A percentile compares a stretch with the other conserved stretches of the same genome.
phyloP scores from a whole-genome alignment of 2,888 invertebrate species.

The Halocaridina rubra region DNA sequence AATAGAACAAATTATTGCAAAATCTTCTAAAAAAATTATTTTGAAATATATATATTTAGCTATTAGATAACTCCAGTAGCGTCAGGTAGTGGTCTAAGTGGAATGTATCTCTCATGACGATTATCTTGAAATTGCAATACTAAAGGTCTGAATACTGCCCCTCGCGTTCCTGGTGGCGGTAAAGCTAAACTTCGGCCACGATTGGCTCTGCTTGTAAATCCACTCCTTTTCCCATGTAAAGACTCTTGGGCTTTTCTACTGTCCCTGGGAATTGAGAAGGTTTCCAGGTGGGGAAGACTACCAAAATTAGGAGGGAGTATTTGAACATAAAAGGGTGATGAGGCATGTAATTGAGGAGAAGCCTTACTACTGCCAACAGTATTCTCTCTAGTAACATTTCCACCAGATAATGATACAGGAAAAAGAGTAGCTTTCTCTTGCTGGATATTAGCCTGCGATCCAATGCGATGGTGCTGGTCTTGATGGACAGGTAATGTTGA shows the following conservation, averaged over 20 bases:
- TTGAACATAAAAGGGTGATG: constrained; percentile 31
- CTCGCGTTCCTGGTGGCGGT: constrained; percentile 23
- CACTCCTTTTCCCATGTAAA: not conserved
- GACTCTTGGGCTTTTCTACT: not conserved
- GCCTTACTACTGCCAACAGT: not conserved
- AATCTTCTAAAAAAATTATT: no score
- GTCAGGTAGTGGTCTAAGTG: constrained; percentile 4
- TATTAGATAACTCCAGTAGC: not conserved
- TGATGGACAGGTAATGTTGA: not conserved
- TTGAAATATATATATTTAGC: constrained; percentile 7
- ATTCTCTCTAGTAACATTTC: not conserved
- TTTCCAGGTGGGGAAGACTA: constrained; percentile 21
- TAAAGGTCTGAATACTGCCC: constrained; percentile 28
- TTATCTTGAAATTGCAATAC: constrained; percentile 31
- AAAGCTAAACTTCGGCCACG: constrained; percentile 32
- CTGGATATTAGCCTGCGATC: not conserved
- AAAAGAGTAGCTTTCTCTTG: not conserved
- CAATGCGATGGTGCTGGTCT: not conserved
- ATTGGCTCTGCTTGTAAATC: not conserved
- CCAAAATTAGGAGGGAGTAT: constrained; percentile 36
- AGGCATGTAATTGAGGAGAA: not conserved
- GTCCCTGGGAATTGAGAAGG: constrained; percentile 5
- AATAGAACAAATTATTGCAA: no score
- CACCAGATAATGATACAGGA: not conserved
- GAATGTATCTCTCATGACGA: constrained; percentile 31